Evolutionary conservation across 2,888 invertebrate species (phyloP), one percentile per base, ranked within the genome.

Genomic region (Heliconius hortense): DNA sequence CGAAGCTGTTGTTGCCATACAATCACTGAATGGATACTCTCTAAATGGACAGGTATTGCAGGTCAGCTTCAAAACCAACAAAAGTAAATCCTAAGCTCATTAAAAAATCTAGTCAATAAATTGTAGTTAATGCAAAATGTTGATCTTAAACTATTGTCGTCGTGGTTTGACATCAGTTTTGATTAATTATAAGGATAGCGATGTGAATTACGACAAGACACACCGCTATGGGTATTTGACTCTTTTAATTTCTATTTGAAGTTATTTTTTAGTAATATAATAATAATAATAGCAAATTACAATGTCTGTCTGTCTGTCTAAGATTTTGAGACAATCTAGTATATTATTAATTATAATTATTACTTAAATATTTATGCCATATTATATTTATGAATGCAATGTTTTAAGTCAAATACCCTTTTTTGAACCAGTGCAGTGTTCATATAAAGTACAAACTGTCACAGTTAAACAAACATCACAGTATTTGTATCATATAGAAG

Each of bases 41-140:
- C 95, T 99, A 87, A 98, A 98, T 86, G 98, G 98, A 92, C 96
- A 99, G 85, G 98, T 98, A 85, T 96, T 99, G 89, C 99, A 99
- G 95, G 98, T 99, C 94, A 98, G 98, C 94, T 98, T 98, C 96
- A 98, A 98, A 96, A 98, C 97, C 88, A 97, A 97, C 94, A 97
- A 97, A 95, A 97, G 97, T 95, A 97, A 97, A 95, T 94, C 94
- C 92, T 94, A 94, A 94, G 87, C 86, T 87, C 86, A 83, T 84
- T 83, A 88, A 86, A 84, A 86, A 84, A 84, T 90, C 94, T 94
- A 94, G 94, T 94, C 94, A 94, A 93, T 93, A 93, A 94, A 93
- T 94, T 92, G 89, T 94, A 93, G 93, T 89, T 93, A 94, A 94
- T 93, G 88, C 89, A 86, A 91, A 93, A 93, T 92, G 92, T 93